Conservation (phyloP, 2,888 invertebrate species). For the Crepidodera aurea region DNA sequence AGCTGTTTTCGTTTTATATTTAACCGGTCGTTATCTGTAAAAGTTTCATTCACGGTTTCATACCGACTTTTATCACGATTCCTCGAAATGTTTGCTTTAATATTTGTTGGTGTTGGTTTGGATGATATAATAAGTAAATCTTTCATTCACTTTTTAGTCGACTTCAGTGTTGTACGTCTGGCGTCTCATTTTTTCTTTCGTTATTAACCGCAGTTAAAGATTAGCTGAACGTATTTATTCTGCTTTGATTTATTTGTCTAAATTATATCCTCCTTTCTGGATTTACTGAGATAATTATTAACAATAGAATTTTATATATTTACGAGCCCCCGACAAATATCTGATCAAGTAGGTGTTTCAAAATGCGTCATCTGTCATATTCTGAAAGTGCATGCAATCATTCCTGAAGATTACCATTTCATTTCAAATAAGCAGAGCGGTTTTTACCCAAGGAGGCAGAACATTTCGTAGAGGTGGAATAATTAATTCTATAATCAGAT, state of each 20-base stretch:
- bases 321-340: too few relatives aligned
- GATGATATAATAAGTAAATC: constrained; percentile 19
- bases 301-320: too few relatives aligned
- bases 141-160: constrained; percentile 9
- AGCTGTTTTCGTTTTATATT: constrained; percentile 46
- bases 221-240: not conserved
- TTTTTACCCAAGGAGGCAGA: too few relatives aligned
- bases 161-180: not conserved
- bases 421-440: too few relatives aligned
- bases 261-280: not conserved
- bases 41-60: constrained; percentile 45
- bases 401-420: too few relatives aligned
- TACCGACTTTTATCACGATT: constrained; percentile 25
- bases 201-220: not conserved
- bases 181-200: not conserved
- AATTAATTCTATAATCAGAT: too few relatives aligned
- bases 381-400: too few relatives aligned
- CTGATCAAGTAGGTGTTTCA: too few relatives aligned
- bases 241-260: not conserved
- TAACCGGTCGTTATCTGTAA: constrained; percentile 38
- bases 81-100: constrained; percentile 25
- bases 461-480: too few relatives aligned
- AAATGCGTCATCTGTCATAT: too few relatives aligned
- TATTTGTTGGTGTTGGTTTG: not conserved
- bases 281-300: too few relatives aligned